A percentile compares a stretch with the other conserved stretches of the same genome.
These are phyloP conservation scores for Triplophysa siluroides DNA, from an alignment of 2,113 vertebrate species.

Conservation along the genomic window DNA sequence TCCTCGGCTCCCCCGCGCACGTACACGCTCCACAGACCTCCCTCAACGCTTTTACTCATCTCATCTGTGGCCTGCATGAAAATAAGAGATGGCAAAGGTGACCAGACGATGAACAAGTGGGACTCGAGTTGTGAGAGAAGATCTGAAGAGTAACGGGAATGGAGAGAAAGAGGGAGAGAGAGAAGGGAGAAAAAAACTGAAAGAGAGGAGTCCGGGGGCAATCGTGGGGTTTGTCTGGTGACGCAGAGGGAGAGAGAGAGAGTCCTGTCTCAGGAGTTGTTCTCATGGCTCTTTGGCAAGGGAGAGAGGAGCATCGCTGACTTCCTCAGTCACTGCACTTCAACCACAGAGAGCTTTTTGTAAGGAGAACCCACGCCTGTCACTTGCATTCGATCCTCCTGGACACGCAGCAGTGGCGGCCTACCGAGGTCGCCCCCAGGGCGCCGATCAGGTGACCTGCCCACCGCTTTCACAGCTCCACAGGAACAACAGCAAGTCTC, in stretches of 20 bases:
- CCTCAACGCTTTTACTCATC: background rate
- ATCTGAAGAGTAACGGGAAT: conserved; percentile 2
- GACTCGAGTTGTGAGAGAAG: conserved; percentile 35
- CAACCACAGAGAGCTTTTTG: conserved; percentile 82
- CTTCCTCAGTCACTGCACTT: conserved; percentile 56
- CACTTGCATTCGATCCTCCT: conserved; percentile 57
- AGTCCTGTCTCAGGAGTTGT: conserved; percentile 70
- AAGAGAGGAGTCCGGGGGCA: background rate
- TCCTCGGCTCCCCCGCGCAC: conserved; percentile 15
- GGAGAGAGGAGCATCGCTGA: conserved; percentile 67
- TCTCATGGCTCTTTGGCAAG: conserved; percentile 76
- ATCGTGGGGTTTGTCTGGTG: background rate
- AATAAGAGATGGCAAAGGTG: conserved; percentile 31
- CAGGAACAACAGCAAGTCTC: conserved; percentile 41
- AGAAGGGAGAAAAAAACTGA: background rate
- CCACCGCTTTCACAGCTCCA: conserved; percentile 48
- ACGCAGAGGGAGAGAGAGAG: background rate
- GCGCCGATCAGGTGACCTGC: conserved; percentile 74
- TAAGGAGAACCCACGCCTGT: conserved; percentile 66
- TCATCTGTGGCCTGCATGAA: conserved; percentile 10
- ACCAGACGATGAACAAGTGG: background rate
- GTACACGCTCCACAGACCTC: conserved; percentile 21
- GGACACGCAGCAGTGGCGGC: conserved; percentile 64
- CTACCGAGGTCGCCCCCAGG: conserved; percentile 56
- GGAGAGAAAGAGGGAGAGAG: conserved; percentile 31